These are phyloP conservation scores for Eudyptes chrysolophus DNA, from an alignment of 2,113 vertebrate species.

Conservation along the genomic window DNA sequence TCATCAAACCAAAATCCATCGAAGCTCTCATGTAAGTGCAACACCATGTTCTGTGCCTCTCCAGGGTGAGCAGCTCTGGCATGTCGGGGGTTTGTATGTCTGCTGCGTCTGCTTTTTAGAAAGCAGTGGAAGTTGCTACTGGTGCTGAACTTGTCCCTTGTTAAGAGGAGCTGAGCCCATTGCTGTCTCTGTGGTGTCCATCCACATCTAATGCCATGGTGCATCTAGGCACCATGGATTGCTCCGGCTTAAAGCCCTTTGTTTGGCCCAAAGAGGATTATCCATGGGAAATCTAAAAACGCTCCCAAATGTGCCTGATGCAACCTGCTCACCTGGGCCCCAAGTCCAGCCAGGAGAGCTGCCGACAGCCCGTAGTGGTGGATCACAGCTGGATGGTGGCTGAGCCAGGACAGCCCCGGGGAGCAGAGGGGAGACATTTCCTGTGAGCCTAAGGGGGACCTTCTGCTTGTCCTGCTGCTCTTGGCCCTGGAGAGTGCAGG, in stretches of 20 bases:
- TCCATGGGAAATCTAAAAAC: not conserved
- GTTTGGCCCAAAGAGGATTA: not conserved
- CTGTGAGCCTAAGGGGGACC: not conserved
- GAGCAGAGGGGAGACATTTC: not conserved
- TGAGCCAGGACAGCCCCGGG: not conserved
- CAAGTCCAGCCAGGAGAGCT: not conserved
- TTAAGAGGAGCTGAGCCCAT: not conserved
- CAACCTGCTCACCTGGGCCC: not conserved
- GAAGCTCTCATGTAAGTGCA: conserved; percentile 96
- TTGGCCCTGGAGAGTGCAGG: not conserved
- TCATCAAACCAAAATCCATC: conserved; percentile 99
- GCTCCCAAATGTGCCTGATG: not conserved
- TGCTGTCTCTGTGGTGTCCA: not conserved
- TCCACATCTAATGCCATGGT: not conserved
- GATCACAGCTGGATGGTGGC: not conserved
- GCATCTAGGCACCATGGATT: not conserved
- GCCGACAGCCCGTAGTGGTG: not conserved
- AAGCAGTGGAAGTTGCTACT: not conserved
- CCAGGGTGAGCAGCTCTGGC: not conserved
- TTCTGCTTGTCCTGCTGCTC: not conserved
- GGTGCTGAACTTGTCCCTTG: not conserved
- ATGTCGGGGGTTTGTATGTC: fast-evolving
- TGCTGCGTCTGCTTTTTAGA: not conserved
- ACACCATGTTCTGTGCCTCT: not conserved
- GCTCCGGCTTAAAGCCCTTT: not conserved